Percentiles rank a stretch among this genome's conserved stretches.
Conservation (phyloP, 1,140 invertebrate genomes). For the Platyura marginata region DNA sequence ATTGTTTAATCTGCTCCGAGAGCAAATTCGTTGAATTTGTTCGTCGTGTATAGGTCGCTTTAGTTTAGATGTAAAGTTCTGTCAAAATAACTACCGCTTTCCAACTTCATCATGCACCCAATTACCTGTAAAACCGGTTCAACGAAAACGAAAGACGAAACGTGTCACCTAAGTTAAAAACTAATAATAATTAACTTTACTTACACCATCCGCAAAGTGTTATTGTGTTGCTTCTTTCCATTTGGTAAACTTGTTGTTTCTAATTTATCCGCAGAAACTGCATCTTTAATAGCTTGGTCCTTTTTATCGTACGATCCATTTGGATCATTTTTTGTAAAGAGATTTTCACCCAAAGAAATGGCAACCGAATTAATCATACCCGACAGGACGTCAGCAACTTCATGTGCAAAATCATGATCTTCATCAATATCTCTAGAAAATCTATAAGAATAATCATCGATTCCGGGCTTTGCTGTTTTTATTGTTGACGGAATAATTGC, state of each 20-base stretch:
- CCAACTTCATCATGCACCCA: too few species aligned
- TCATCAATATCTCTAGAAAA: constrained; percentile 5
- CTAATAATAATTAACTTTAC: not conserved
- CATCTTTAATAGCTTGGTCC: too few species aligned
- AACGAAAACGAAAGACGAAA: too few species aligned
- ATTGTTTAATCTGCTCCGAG: too few species aligned
- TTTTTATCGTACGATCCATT: not conserved
- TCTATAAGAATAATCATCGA: constrained; percentile 2
- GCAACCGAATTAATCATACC: constrained; percentile 24
- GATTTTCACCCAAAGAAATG: constrained; percentile 20
- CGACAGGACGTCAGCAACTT: constrained; percentile 16
- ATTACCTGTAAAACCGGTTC: too few species aligned
- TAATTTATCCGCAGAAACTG: too few species aligned
- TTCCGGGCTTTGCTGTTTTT: constrained; percentile 10
- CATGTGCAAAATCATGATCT: constrained; percentile 4
- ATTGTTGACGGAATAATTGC: not conserved
- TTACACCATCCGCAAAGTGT: not conserved
- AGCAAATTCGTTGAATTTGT: too few species aligned
- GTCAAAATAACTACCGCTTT: too few species aligned
- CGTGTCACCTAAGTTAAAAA: too few species aligned
- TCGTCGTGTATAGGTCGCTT: too few species aligned
- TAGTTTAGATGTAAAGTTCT: too few species aligned
- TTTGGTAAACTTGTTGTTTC: too few species aligned
- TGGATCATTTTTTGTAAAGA: constrained; percentile 13
- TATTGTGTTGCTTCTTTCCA: constrained; percentile 10